Conservation (phyloP, 1,140 invertebrate genomes). For the Ceratitis capitata region DNA sequence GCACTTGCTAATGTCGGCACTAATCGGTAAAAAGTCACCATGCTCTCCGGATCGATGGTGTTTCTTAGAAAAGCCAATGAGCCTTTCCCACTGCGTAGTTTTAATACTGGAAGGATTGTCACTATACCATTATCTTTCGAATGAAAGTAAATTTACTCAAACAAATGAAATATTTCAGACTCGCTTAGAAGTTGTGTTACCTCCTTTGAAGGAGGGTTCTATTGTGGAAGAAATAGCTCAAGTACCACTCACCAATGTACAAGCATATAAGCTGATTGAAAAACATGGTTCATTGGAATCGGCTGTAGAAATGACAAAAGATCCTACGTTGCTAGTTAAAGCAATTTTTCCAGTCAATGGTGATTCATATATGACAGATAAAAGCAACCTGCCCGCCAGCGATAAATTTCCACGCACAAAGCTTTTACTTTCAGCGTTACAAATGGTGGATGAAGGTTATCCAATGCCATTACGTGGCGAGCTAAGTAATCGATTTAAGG, state of each 20-base stretch:
- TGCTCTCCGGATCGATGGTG: constrained; percentile 82
- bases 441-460: constrained; percentile 89
- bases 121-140: constrained; percentile 75
- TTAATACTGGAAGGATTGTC: constrained; percentile 83
- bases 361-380: constrained; percentile 42
- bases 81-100: constrained; percentile 76
- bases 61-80: constrained; percentile 76
- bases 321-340: constrained; percentile 75
- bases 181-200: constrained; percentile 78
- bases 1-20: constrained; percentile 80
- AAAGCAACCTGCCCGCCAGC: constrained; percentile 62
- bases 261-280: constrained; percentile 73
- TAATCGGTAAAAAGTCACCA: constrained; percentile 76
- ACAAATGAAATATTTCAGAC: constrained; percentile 71
- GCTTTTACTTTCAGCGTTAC: constrained; percentile 81
- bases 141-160: constrained; percentile 72
- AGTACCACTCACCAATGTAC: constrained; percentile 74
- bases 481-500: constrained; percentile 72
- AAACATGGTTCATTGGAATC: constrained; percentile 75
- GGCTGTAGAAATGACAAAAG: constrained; percentile 72
- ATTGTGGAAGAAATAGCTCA: constrained; percentile 80
- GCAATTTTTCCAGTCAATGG: constrained; percentile 72
- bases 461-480: constrained; percentile 81
- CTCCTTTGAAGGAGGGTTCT: constrained; percentile 75
- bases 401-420: constrained; percentile 83